phyloP scores from a whole-genome alignment of 2,797 vertebrate species.

The Acanthiza pusilla region DNA sequence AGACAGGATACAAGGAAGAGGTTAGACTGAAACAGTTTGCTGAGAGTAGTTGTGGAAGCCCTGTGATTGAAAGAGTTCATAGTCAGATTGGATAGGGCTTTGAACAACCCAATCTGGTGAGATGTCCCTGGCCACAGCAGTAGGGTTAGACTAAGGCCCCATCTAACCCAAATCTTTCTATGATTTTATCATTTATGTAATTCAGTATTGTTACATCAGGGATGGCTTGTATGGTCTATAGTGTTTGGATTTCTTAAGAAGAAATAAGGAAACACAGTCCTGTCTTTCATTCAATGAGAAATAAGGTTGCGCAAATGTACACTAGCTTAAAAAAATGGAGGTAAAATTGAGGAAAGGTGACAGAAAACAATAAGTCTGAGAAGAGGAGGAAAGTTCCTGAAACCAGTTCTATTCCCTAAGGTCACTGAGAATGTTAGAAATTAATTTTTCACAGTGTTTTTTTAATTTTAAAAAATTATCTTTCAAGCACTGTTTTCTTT shows the following conservation, averaged over 20 bases:
- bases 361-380: not conserved
- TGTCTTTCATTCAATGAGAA: not conserved
- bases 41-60: not conserved
- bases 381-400: not conserved
- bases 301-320: not conserved
- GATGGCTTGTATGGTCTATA: not conserved
- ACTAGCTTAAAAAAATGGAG: not conserved
- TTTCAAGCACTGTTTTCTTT: not conserved
- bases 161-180: not conserved
- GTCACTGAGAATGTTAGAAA: not conserved
- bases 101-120: not conserved
- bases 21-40: not conserved
- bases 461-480: too few species aligned
- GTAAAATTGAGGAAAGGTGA: rapidly evolving
- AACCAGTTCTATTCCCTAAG: not conserved
- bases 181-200: not conserved
- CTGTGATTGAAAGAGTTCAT: not conserved
- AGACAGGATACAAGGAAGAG: not conserved
- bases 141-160: not conserved
- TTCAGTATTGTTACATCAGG: not conserved
- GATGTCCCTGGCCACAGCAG: not conserved
- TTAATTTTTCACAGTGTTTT: not conserved
- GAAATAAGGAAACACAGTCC: not conserved
- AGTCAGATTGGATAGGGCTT: not conserved
- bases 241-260: not conserved